Evolutionary conservation across 2,888 invertebrate species (phyloP), one percentile per base, ranked within the genome.

Genomic region (Malthinus seriepunctatus): DNA sequence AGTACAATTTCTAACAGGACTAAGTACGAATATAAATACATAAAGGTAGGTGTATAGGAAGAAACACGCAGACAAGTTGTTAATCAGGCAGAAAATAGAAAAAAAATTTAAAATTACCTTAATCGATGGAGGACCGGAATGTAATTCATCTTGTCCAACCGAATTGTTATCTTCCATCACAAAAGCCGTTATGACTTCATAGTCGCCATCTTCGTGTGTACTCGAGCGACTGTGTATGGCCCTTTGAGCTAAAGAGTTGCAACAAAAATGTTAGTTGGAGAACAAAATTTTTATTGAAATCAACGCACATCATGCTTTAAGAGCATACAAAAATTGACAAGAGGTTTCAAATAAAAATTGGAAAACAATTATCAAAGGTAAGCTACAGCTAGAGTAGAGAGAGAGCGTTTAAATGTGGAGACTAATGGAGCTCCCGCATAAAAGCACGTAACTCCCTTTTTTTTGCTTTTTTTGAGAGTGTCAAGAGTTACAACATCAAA

Each of bases 121-220:
- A 67, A 93, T 90, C 8, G 93, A 93, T 5, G 92, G 90, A 33
- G 88, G 88, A 15, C 87, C 88, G 11, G 88, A 88, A 65, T 86
- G 85, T 11, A 91, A 87, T 73, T 93, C 91, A 75, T 90, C 86
- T 72, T 93, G 92, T 60, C 74, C 76, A 67, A 92, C 81, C 1
- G 93, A 91, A 81, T 93, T 92, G 75, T 89, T 91, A 76, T 93
- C 93, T 74, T 93, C 93, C 71, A 93, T 91, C 63, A 93, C 91
- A 74, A 78, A 79, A 14, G 78, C 78, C 11, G 79, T 78, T 45
- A 93, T 93, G 70, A 93, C 92, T 73, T 93, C 92, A 76, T 93
- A 93, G 74, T 93, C 93, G 60, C 88, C 89, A 74, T 93, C 92
- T 75, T 91, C 91, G 56, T 87, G 87, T 57, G 82, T 82, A 76